Evolutionary conservation across 1,140 invertebrate species (phyloP).

Genomic region (Saxidomus purpurata): DNA sequence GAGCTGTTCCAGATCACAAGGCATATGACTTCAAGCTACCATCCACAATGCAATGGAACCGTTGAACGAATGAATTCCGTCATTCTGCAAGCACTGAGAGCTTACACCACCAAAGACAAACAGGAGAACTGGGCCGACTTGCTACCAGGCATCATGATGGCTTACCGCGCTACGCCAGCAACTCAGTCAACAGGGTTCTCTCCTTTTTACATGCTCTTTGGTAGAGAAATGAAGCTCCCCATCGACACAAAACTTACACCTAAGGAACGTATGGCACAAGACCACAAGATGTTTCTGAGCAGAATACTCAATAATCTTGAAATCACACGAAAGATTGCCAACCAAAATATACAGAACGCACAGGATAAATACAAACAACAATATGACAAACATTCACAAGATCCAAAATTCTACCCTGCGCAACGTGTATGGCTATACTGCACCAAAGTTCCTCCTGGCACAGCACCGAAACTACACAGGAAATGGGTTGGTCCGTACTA

Average conservation of each 20-base stretch:
- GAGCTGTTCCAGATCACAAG: constrained; percentile 69
- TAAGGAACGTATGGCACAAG: neutral
- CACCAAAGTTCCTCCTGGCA: constrained; percentile 22
- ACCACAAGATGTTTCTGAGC: constrained; percentile 1
- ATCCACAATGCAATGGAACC: constrained; percentile 57
- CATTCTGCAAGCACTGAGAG: constrained; percentile 49
- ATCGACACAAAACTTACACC: constrained; percentile 51
- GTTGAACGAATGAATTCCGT: constrained; percentile 15
- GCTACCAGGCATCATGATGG: constrained; percentile 65
- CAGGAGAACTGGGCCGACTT: constrained; percentile 60
- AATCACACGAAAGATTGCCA: constrained; percentile 37
- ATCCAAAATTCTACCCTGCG: constrained; percentile 40
- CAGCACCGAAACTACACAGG: constrained; percentile 43
- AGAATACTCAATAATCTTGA: constrained; percentile 41
- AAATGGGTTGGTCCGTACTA: constrained; percentile 66
- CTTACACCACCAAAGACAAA: constrained; percentile 50
- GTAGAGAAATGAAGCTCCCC: constrained; percentile 60
- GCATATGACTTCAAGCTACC: constrained; percentile 61
- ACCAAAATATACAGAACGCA: constrained; percentile 34
- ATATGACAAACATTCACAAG: constrained; percentile 59
- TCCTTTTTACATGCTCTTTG: constrained; percentile 63
- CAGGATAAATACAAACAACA: constrained; percentile 59
- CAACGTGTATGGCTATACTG: constrained; percentile 55
- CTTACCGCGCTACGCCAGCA: constrained; percentile 37
- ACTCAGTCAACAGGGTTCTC: constrained; percentile 57